These are phyloP conservation scores for Semnornis frantzii DNA, from an alignment of 2,113 vertebrate genomes.

Conservation along the genomic window DNA sequence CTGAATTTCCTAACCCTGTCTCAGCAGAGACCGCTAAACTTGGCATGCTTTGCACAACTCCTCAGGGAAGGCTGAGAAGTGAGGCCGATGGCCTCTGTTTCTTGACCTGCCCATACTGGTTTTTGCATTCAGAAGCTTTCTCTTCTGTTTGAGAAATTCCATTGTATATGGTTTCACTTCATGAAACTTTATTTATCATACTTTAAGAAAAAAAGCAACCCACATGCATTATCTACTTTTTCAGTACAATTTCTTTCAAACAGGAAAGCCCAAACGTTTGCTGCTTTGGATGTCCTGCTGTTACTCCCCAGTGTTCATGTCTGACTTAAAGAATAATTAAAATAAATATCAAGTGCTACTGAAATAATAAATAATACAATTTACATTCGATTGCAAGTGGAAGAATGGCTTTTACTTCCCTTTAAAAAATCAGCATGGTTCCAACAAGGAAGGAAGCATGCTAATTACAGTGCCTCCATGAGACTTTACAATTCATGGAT, in stretches of 20 bases:
- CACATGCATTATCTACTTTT: background rate
- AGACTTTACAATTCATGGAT: slow-evolving; percentile 26
- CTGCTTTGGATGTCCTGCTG: slow-evolving; percentile 64
- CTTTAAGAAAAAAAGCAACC: background rate
- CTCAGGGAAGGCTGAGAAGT: background rate
- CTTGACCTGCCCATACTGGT: background rate
- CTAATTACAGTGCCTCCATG: slow-evolving; percentile 57
- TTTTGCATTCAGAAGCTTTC: background rate
- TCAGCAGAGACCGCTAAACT: background rate
- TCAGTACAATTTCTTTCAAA: background rate
- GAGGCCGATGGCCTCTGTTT: background rate
- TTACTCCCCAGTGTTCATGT: slow-evolving; percentile 63
- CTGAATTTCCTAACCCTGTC: background rate
- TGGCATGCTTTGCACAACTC: background rate
- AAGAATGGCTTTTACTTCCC: slow-evolving; percentile 57
- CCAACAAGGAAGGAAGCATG: slow-evolving; percentile 66
- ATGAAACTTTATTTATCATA: background rate
- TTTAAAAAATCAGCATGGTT: slow-evolving; percentile 70
- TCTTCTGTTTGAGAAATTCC: background rate
- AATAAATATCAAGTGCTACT: slow-evolving; percentile 75
- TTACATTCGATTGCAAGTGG: slow-evolving; percentile 66
- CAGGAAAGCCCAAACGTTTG: background rate
- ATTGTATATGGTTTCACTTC: background rate
- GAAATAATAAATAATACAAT: slow-evolving; percentile 72
- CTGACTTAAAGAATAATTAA: slow-evolving; percentile 74